Evolutionary conservation across 2,888 invertebrate genomes (phyloP).

Genomic region (Parelbella ahira): DNA sequence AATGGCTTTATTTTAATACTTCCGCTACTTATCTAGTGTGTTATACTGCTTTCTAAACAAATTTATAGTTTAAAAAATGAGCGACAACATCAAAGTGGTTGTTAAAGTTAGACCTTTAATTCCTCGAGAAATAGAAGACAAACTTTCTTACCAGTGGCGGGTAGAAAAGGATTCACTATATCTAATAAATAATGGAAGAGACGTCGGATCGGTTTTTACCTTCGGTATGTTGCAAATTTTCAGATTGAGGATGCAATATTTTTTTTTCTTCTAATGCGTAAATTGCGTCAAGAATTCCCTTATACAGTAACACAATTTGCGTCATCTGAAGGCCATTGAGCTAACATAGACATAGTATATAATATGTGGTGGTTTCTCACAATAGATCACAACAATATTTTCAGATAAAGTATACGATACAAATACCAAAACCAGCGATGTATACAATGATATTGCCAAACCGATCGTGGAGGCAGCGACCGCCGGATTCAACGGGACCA

Average conservation of each 20-base stretch:
- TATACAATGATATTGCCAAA: conserved; percentile 85
- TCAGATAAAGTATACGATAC: conserved; percentile 87
- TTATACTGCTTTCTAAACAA: too few relatives aligned
- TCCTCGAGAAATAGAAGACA: conserved; percentile 82
- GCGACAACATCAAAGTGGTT: conserved; percentile 86
- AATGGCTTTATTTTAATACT: conserved; percentile 4
- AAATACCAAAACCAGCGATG: conserved; percentile 77
- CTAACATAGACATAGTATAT: too few relatives aligned
- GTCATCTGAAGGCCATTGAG: conserved; percentile 1
- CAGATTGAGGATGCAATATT: too few relatives aligned
- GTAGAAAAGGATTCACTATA: conserved; percentile 81
- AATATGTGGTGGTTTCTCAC: too few relatives aligned
- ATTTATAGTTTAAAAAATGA: conserved; percentile 60
- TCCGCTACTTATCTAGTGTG: too few relatives aligned
- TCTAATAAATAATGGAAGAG: conserved; percentile 76
- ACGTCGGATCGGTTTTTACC: conserved; percentile 49
- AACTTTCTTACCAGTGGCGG: conserved; percentile 81
- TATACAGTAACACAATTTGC: too few relatives aligned
- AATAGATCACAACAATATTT: too few relatives aligned
- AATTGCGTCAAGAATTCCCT: too few relatives aligned
- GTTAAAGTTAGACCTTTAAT: conserved; percentile 87
- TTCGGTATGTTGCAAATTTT: conserved; percentile 53
- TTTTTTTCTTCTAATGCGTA: too few relatives aligned
- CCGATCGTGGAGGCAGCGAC: conserved; percentile 86
- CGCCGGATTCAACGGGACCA: conserved; percentile 90